Evolutionary conservation across 2,113 vertebrate species (phyloP).

Genomic region (Brachyistius frenatus): DNA sequence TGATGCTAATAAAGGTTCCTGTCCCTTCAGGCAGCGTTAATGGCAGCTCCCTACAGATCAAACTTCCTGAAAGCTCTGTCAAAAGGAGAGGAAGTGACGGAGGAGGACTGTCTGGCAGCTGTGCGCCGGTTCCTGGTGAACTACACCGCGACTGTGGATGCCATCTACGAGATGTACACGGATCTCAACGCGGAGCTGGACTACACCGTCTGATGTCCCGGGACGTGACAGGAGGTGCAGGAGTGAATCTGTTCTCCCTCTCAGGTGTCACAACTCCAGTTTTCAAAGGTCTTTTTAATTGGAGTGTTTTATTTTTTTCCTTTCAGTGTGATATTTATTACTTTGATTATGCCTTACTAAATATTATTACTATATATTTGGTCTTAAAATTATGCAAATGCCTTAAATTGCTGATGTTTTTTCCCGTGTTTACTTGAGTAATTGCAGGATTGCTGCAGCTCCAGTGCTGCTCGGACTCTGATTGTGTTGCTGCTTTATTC

Average conservation of each 20-base stretch:
- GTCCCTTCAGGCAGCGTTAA: conserved; percentile 85
- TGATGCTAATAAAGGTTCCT: too few relatives aligned
- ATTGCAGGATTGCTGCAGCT: neutral
- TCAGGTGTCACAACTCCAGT: neutral
- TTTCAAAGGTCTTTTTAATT: conserved; percentile 10
- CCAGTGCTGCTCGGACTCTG: neutral
- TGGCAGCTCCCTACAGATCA: conserved; percentile 91
- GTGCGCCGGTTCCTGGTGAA: conserved; percentile 90
- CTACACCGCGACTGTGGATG: conserved; percentile 89
- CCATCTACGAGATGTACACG: conserved; percentile 94
- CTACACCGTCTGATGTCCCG: conserved; percentile 88
- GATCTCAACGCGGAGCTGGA: conserved; percentile 92
- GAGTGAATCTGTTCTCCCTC: neutral
- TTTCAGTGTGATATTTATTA: conserved; percentile 60
- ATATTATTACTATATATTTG: conserved; percentile 10
- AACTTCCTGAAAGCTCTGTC: conserved; percentile 94
- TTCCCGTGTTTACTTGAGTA: conserved; percentile 2
- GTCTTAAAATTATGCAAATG: conserved; percentile 1
- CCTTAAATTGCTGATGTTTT: conserved; percentile 26
- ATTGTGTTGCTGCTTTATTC: conserved; percentile 26
- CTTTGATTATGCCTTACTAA: conserved; percentile 29
- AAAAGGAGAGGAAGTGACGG: conserved; percentile 91
- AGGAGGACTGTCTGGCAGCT: conserved; percentile 92
- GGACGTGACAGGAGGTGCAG: neutral
- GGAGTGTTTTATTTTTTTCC: neutral